Evolutionary conservation across 1,140 invertebrate species (phyloP).

Genomic region (Aleiodes sp.): DNA sequence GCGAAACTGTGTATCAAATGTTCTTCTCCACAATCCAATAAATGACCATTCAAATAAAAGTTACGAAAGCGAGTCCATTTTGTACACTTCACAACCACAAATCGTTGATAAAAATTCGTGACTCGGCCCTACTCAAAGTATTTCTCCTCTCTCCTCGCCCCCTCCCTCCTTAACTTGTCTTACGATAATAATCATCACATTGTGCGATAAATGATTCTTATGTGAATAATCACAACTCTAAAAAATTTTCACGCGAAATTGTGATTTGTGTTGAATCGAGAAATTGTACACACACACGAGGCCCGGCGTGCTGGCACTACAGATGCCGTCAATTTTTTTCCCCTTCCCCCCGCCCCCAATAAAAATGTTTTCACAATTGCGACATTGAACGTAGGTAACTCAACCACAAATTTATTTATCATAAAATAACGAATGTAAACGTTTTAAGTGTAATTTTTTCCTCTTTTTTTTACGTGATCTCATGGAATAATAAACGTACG

Average conservation of each 20-base stretch:
- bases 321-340: background rate
- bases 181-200: background rate
- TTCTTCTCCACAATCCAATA: background rate
- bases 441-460: too few species aligned
- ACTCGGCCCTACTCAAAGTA: background rate
- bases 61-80: background rate
- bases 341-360: background rate
- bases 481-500: background rate
- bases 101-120: background rate
- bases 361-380: too few species aligned
- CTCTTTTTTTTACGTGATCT: background rate
- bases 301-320: background rate
- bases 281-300: background rate
- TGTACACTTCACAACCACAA: background rate
- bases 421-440: too few species aligned
- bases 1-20: background rate
- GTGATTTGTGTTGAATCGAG: background rate
- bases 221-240: background rate
- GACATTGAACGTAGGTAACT: too few species aligned
- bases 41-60: background rate
- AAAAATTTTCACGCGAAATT: too few species aligned
- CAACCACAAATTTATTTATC: too few species aligned
- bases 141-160: background rate
- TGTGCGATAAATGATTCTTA: background rate
- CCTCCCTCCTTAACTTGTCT: background rate